Percentiles rank a stretch among this genome's conserved stretches.
These are phyloP conservation scores for Sebastes variabilis DNA, from an alignment of 2,797 vertebrate species.

Conservation along the genomic window DNA sequence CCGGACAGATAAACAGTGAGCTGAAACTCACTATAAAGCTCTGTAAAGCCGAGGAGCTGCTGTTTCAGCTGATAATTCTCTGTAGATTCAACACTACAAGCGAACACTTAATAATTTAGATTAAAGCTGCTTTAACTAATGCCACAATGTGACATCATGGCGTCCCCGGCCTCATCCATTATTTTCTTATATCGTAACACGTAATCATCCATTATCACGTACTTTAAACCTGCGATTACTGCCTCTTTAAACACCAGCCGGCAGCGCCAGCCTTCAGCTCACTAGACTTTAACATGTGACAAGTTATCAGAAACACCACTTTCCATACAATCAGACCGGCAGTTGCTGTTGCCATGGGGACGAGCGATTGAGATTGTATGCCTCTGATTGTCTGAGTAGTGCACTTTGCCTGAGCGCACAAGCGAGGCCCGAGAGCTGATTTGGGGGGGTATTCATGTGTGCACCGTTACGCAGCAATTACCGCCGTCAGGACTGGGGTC, in stretches of 20 bases:
- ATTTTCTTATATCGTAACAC: background rate
- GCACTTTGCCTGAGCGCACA: slow-evolving; percentile 54
- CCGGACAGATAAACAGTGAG: too few species aligned
- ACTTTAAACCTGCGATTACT: background rate
- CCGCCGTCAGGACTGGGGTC: slow-evolving; percentile 18
- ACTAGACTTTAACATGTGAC: slow-evolving; percentile 41
- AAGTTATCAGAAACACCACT: slow-evolving; percentile 63
- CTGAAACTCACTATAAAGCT: too few species aligned
- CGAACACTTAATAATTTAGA: background rate
- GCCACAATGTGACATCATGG: background rate
- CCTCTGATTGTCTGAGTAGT: slow-evolving; percentile 70
- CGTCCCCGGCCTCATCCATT: background rate
- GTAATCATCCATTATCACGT: background rate
- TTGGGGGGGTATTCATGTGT: slow-evolving; percentile 60
- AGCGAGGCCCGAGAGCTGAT: slow-evolving; percentile 50
- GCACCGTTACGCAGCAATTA: slow-evolving; percentile 53
- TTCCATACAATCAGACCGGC: slow-evolving; percentile 62
- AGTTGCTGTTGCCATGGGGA: slow-evolving; percentile 76
- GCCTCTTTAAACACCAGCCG: background rate
- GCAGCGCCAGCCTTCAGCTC: background rate
- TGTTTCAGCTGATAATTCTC: background rate
- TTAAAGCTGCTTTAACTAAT: background rate
- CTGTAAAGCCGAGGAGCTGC: too few species aligned
- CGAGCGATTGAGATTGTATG: slow-evolving; percentile 55
- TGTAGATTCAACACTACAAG: background rate